These are phyloP conservation scores for Australoheros scitulus DNA, from an alignment of 2,113 vertebrate species.

Conservation along the genomic window DNA sequence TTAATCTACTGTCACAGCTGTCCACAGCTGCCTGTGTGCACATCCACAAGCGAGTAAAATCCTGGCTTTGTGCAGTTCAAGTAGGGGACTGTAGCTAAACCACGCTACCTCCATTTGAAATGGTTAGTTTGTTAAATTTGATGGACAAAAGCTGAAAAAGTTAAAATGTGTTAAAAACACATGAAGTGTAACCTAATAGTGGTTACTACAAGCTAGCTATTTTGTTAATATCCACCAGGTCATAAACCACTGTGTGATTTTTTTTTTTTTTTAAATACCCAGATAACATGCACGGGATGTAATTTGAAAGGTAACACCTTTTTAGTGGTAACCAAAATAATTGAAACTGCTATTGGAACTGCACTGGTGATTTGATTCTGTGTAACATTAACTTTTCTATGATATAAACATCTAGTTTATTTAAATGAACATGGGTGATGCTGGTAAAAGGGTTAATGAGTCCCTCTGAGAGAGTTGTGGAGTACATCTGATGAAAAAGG, in stretches of 20 bases:
- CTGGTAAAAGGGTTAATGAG: not conserved
- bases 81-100: not conserved
- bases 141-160: too few relatives aligned
- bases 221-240: not conserved
- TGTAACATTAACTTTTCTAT: not conserved
- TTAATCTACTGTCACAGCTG: not conserved
- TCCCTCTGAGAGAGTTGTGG: not conserved
- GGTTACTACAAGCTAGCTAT: too few relatives aligned
- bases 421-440: not conserved
- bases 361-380: not conserved
- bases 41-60: not conserved
- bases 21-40: not conserved
- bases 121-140: too few relatives aligned
- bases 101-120: too few relatives aligned
- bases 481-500: not conserved
- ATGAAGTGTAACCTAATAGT: too few relatives aligned
- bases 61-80: not conserved
- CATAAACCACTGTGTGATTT: not conserved
- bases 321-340: not conserved
- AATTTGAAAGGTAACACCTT: not conserved
- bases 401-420: not conserved
- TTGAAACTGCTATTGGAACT: not conserved
- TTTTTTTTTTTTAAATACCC: not conserved
- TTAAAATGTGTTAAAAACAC: too few relatives aligned
- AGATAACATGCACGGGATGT: not conserved